Conservation (phyloP, 2,797 vertebrate species). For the Merluccius polli region DNA sequence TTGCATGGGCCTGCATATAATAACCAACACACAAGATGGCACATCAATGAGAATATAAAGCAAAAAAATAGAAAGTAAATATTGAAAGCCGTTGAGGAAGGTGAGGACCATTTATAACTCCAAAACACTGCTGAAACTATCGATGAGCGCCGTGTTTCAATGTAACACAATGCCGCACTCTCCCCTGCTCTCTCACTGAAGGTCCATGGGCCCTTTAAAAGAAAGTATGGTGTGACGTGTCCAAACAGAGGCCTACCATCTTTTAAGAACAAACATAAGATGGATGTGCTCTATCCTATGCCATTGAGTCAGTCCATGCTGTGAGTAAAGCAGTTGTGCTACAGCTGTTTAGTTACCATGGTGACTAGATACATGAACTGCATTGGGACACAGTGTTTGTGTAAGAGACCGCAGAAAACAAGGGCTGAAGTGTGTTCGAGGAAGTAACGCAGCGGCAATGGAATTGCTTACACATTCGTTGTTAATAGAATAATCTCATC, state of each 20-base stretch:
- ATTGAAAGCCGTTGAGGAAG: not conserved
- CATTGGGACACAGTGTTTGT: not conserved
- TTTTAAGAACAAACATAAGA: not conserved
- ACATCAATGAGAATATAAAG: not conserved
- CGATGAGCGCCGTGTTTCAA: not conserved
- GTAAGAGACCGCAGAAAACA: not conserved
- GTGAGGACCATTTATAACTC: not conserved
- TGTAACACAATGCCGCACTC: not conserved
- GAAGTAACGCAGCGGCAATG: too few species aligned
- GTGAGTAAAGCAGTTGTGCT: not conserved
- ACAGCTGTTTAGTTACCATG: constrained; percentile 41
- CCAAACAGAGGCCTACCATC: not conserved
- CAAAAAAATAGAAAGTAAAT: not conserved
- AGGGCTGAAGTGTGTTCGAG: not conserved
- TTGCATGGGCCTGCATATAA: not conserved
- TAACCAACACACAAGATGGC: not conserved
- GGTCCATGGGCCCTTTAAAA: too few species aligned
- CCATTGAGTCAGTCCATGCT: too few species aligned
- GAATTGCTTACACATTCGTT: too few species aligned
- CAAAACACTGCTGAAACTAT: too few species aligned
- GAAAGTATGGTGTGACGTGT: too few species aligned
- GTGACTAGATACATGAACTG: constrained; percentile 40
- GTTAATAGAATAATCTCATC: not conserved
- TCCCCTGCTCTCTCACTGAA: too few species aligned
- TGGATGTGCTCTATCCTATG: too few species aligned